These are phyloP conservation scores for Thymallus thymallus DNA, from an alignment of 2,113 vertebrate genomes.

Conservation along the genomic window DNA sequence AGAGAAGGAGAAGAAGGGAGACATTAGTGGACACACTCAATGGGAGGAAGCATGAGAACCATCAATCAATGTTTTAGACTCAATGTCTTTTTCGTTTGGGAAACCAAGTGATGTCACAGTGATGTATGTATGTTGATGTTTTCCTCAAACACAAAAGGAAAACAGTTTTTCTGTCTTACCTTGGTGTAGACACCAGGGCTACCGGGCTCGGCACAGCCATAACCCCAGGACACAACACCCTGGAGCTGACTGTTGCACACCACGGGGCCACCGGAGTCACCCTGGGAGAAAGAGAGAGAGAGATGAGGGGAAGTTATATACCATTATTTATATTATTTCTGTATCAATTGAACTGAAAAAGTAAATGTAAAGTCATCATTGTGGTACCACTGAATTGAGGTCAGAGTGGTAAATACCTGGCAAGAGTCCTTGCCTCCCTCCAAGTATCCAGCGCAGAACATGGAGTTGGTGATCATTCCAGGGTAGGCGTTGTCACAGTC, in stretches of 20 bases:
- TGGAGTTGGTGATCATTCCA: slow-evolving; percentile 37
- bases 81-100: no score
- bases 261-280: slow-evolving; percentile 73
- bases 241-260: slow-evolving; percentile 66
- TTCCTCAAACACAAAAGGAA: background rate
- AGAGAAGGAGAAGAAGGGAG: background rate
- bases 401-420: slow-evolving; percentile 58
- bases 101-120: background rate
- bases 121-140: background rate
- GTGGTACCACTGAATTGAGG: background rate
- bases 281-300: slow-evolving; percentile 53
- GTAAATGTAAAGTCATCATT: background rate
- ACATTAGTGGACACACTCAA: background rate
- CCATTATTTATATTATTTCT: no score
- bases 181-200: slow-evolving; percentile 72
- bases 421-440: slow-evolving; percentile 76
- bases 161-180: slow-evolving; percentile 22
- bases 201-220: slow-evolving; percentile 56
- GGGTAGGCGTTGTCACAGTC: slow-evolving; percentile 8
- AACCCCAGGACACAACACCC: slow-evolving; percentile 72
- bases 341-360: background rate
- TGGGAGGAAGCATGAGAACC: no score
- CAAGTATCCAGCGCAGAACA: slow-evolving; percentile 72
- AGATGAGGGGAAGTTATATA: no score
- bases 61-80: no score